Base-by-base conservation (phyloP, 35 echinoderm and acorn worm species). In the Lytechinus variegatus region DNA sequence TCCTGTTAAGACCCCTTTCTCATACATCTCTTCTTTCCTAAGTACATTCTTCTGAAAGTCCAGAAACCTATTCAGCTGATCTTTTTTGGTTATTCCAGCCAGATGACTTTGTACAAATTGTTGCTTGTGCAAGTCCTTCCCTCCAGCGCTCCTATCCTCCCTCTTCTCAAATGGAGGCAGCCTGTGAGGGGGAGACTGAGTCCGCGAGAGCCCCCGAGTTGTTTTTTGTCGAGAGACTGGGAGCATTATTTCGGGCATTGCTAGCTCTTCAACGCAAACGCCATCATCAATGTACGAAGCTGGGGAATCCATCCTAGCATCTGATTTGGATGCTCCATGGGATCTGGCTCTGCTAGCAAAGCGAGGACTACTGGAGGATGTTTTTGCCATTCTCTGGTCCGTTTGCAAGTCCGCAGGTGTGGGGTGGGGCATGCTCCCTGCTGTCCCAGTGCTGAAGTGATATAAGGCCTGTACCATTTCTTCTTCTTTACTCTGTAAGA, bases 371-470 rank as follows among this genome's bases (percentile, higher is more conserved):
- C 14, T 27, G 13, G 27, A n/a, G 6, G 94, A 93, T 13, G 16
- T 55, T 58, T 61, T 89, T 27, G 79, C 60, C 61, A 21, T 94
- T 56, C 86, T 91, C 8, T 29, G 61, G 27, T 52, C 56, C 14
- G 53, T 24, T 33, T 16, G 9, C 8, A 61, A 51, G 52, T 93
- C 92, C 8, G 51, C 51, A 6, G 93, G 56, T 24, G 33, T 87
- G 12, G 96, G 97, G 27, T 98, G 56, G n/a, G 89, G 97, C 16
- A 99, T 52, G 89, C 98, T 99, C 1, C 98, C 98, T 19, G 97
- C 94, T 57, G 98, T 98, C 54, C 98, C 98, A 10, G 97, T 92
- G 94, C 98, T 98, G 66, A 99, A 99, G 95, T 99, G 96, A 94
- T 97, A 99, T 61, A 98, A 87, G 19, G 98, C 98, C 61, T 96